These are phyloP conservation scores for Microcebus griseorufus DNA, from an alignment of 2,113 vertebrate genomes.

Conservation along the genomic window DNA sequence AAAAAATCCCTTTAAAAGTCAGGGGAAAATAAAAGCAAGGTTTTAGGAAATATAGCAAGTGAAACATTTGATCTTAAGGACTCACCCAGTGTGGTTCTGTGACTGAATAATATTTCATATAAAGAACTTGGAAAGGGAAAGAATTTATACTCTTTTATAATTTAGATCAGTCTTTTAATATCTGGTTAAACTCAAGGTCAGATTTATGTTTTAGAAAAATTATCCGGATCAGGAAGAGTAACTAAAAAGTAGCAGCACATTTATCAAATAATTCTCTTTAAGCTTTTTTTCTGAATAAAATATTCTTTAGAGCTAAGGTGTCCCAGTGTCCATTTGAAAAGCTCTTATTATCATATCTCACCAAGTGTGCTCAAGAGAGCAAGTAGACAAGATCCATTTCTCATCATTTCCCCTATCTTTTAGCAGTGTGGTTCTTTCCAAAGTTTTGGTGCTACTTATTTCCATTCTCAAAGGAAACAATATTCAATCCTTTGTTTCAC, in stretches of 20 bases:
- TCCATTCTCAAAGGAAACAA: background rate
- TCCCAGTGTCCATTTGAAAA: background rate
- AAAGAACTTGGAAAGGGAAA: conserved; percentile 22
- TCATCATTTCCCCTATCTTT: background rate
- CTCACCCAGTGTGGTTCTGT: background rate
- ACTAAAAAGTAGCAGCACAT: background rate
- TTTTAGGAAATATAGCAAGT: background rate
- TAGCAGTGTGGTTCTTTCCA: background rate
- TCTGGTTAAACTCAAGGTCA: conserved; percentile 6
- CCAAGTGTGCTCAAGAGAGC: background rate
- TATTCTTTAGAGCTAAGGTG: background rate
- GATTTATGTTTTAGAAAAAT: conserved; percentile 45
- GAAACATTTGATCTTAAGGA: background rate
- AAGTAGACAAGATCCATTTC: background rate
- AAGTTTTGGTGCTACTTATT: background rate
- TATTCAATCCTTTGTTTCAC: background rate
- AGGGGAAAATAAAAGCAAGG: background rate
- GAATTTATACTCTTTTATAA: conserved; percentile 34
- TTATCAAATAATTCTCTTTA: conserved; percentile 46
- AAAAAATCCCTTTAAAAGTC: background rate
- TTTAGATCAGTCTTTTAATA: background rate
- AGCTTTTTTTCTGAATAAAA: background rate
- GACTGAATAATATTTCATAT: conserved; percentile 25
- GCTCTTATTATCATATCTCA: background rate
- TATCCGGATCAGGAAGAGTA: background rate